Conservation (phyloP, 2,888 invertebrate species). For the Harmothoe impar region DNA sequence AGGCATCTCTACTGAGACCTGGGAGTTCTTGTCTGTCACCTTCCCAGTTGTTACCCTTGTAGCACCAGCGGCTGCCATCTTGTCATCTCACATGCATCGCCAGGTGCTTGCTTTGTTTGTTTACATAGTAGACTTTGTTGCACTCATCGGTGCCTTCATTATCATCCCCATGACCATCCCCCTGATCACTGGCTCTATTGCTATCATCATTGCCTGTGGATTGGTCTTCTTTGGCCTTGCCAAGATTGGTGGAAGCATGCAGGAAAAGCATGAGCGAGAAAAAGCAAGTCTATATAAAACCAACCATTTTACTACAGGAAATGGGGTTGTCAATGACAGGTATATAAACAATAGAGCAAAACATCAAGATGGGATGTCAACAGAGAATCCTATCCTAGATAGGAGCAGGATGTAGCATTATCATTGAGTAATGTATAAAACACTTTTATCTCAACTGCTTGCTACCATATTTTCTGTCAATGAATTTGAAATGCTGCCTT, state of each 20-base stretch:
- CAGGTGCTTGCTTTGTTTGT: constrained; percentile 73
- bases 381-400: too few species aligned
- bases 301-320: too few species aligned
- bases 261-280: too few species aligned
- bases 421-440: too few species aligned
- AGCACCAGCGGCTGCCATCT: constrained; percentile 73
- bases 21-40: constrained; percentile 73
- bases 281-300: too few species aligned
- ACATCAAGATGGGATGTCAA: too few species aligned
- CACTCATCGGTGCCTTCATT: constrained; percentile 68
- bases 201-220: constrained; percentile 55
- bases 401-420: too few species aligned
- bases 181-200: constrained; percentile 58
- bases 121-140: constrained; percentile 71
- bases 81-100: constrained; percentile 75
- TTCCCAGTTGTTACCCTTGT: constrained; percentile 71
- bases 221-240: constrained; percentile 62
- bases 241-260: constrained; percentile 42
- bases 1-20: constrained; percentile 67
- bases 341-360: too few species aligned
- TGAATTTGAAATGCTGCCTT: too few species aligned
- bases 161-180: constrained; percentile 65
- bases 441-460: too few species aligned
- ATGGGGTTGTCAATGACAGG: too few species aligned
- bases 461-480: too few species aligned